These are phyloP conservation scores for Anolis sagrei DNA, from an alignment of 2,113 vertebrate species.

Conservation along the genomic window DNA sequence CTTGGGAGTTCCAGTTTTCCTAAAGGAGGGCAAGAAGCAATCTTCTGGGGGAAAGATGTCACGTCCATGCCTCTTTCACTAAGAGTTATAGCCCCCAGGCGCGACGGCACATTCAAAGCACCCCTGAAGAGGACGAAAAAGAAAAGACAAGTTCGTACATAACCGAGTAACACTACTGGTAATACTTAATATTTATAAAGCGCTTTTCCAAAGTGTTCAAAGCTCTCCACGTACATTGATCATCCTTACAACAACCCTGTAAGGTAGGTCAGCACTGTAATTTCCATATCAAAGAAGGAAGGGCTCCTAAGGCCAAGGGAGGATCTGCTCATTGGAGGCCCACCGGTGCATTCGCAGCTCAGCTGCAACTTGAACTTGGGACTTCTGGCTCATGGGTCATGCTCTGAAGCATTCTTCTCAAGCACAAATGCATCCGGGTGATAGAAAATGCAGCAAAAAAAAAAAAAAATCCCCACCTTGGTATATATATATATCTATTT, in stretches of 20 bases:
- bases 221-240: background rate
- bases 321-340: background rate
- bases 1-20: no score
- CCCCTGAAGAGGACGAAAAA: no score
- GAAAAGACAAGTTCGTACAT: background rate
- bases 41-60: no score
- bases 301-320: background rate
- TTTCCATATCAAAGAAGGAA: background rate
- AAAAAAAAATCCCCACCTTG: no score
- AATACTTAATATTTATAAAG: slow-evolving; percentile 20
- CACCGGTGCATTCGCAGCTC: background rate
- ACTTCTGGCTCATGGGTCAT: background rate
- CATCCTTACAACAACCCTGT: slow-evolving; percentile 19
- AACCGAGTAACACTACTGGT: background rate
- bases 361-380: background rate
- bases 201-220: background rate
- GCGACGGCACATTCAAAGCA: no score
- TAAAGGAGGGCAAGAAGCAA: no score
- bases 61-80: no score
- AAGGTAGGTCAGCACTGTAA: background rate
- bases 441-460: background rate
- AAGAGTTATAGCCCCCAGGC: no score
- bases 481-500: background rate
- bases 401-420: no score
- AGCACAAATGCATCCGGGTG: background rate